phyloP scores from a whole-genome alignment of 1,140 invertebrate genomes.

The Carcinoscorpius rotundicauda region DNA sequence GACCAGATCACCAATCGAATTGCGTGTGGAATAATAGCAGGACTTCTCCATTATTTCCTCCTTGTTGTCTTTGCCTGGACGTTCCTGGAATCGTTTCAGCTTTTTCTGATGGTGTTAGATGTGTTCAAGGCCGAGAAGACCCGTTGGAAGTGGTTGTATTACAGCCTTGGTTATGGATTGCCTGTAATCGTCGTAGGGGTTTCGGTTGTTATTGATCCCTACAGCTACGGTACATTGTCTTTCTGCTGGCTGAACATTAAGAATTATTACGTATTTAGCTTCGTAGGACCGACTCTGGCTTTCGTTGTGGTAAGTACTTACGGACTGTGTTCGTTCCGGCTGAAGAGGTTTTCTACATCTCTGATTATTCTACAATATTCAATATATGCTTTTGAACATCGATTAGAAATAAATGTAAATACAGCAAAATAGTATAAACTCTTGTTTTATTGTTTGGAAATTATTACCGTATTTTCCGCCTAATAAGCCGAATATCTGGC shows the following conservation, averaged over 20 bases:
- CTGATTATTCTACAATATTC: too few species aligned
- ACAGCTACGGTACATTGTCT: slow-evolving; percentile 69
- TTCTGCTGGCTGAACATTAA: slow-evolving; percentile 82
- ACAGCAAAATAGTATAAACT: too few species aligned
- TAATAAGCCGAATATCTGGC: too few species aligned
- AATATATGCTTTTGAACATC: too few species aligned
- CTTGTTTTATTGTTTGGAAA: too few species aligned
- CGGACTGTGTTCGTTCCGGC: not conserved
- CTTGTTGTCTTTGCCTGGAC: slow-evolving; percentile 89
- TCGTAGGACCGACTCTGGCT: slow-evolving; percentile 73
- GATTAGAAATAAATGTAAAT: too few species aligned
- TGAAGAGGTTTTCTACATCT: too few species aligned
- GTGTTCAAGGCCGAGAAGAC: slow-evolving; percentile 84
- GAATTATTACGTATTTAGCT: slow-evolving; percentile 80
- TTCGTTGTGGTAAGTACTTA: not conserved
- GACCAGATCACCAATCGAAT: slow-evolving; percentile 69
- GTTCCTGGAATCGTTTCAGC: slow-evolving; percentile 62
- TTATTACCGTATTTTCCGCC: too few species aligned
- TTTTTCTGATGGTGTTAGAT: slow-evolving; percentile 89
- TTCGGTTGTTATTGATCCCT: slow-evolving; percentile 60
- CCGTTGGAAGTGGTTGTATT: slow-evolving; percentile 67
- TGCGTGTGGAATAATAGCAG: slow-evolving; percentile 79
- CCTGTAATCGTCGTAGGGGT: slow-evolving; percentile 59
- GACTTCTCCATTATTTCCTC: slow-evolving; percentile 87
- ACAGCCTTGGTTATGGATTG: slow-evolving; percentile 59